Evolutionary conservation across 37 sponge, comb jelly and placozoan genomes (phyloP).

Genomic region (Beroe forskalii): DNA sequence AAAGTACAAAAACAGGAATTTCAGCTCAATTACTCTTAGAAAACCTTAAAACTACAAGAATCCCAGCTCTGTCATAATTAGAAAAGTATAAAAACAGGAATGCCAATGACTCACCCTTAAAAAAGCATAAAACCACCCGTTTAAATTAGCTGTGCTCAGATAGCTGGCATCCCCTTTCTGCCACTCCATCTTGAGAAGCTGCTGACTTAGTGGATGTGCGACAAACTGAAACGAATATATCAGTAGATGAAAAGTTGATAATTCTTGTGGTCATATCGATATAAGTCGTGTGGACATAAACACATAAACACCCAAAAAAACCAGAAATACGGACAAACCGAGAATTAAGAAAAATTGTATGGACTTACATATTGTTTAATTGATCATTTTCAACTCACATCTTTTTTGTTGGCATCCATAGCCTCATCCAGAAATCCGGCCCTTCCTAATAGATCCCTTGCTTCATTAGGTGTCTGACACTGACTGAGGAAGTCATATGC

Average conservation of each 20-base stretch:
- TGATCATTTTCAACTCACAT: not conserved
- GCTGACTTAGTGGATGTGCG: slow-evolving; percentile 64
- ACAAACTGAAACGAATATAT: slow-evolving; percentile 36
- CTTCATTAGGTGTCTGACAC: slow-evolving; percentile 63
- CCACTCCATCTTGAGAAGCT: slow-evolving; percentile 65
- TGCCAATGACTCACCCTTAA: not conserved
- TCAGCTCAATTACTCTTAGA: too few species aligned
- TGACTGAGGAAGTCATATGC: slow-evolving; percentile 61
- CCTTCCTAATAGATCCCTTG: slow-evolving; percentile 52
- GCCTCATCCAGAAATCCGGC: slow-evolving; percentile 58
- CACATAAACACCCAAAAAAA: too few species aligned
- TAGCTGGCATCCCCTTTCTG: slow-evolving; percentile 53
- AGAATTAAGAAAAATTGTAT: too few species aligned
- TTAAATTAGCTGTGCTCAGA: slow-evolving; percentile 37
- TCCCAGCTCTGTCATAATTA: too few species aligned
- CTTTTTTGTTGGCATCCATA: slow-evolving; percentile 63
- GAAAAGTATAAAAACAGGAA: too few species aligned
- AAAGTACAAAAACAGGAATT: too few species aligned
- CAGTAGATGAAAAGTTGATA: too few species aligned
- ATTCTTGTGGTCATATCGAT: too few species aligned
- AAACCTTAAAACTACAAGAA: too few species aligned
- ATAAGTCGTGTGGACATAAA: too few species aligned
- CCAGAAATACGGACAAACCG: too few species aligned
- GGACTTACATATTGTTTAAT: too few species aligned
- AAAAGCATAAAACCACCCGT: slow-evolving; percentile 61